Conservation (phyloP, 2,113 vertebrate genomes). For the Prinia subflava region DNA sequence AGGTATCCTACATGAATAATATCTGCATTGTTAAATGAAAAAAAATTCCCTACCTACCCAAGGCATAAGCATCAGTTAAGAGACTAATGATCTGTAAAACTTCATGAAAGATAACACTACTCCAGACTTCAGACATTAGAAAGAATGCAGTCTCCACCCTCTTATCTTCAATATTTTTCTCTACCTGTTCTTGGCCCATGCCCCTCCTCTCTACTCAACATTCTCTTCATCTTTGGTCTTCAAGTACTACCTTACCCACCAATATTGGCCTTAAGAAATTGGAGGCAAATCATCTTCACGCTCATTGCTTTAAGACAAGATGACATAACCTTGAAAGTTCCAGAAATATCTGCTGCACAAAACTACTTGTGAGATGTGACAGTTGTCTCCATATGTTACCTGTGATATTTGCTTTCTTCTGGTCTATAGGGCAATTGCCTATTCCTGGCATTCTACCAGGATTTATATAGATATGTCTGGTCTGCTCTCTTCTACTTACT, state of each 20-base stretch:
- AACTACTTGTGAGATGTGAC: background rate
- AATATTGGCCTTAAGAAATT: background rate
- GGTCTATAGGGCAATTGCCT: background rate
- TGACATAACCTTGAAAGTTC: background rate
- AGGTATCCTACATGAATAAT: background rate
- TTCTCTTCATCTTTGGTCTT: background rate
- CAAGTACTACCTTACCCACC: background rate
- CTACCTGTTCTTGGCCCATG: rapidly evolving
- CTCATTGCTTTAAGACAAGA: background rate
- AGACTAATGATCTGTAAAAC: conserved; percentile 18
- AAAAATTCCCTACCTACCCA: background rate
- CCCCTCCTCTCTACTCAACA: background rate
- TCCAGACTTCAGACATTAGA: background rate
- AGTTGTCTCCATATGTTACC: background rate
- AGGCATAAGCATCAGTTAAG: background rate
- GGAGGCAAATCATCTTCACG: background rate
- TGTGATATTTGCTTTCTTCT: background rate
- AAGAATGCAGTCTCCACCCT: background rate
- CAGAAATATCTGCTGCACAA: background rate
- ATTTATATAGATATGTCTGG: background rate
- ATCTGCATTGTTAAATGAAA: background rate
- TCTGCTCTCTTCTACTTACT: background rate
- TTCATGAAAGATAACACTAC: background rate
- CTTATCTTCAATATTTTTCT: background rate
- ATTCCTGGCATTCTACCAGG: background rate